A percentile compares a stretch with the other conserved stretches of the same genome.
phyloP scores from a whole-genome alignment of 2,797 vertebrate genomes.

The Malacoctenus gilli region DNA sequence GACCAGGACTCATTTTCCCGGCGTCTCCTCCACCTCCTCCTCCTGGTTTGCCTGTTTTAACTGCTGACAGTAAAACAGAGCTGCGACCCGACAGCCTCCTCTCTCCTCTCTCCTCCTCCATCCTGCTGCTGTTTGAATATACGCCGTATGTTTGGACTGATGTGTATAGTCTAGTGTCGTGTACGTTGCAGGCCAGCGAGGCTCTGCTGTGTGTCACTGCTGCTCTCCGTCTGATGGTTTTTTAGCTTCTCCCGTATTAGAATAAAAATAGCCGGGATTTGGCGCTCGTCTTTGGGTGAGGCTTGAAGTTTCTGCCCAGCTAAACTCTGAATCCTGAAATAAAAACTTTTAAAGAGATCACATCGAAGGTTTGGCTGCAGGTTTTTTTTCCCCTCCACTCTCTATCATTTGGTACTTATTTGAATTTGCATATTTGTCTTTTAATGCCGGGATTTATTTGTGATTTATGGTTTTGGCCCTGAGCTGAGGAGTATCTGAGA shows the following conservation, averaged over 20 bases:
- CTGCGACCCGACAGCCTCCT: slow-evolving; percentile 14
- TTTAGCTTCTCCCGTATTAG: not conserved
- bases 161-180: slow-evolving; percentile 66
- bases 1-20: too few species aligned
- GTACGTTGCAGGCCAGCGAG: slow-evolving; percentile 1
- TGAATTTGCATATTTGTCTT: slow-evolving; percentile 3
- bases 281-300: slow-evolving; percentile 8
- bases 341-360: slow-evolving; percentile 2
- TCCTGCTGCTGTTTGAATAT: slow-evolving; percentile 37
- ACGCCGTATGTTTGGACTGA: slow-evolving; percentile 51
- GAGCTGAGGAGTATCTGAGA: not conserved
- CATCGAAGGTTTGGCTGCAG: slow-evolving; percentile 5
- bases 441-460: slow-evolving; percentile 14
- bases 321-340: slow-evolving; percentile 13
- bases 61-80: slow-evolving; percentile 17
- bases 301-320: slow-evolving; percentile 3
- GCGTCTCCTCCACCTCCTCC: not conserved
- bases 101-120: slow-evolving; percentile 5
- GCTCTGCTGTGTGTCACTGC: slow-evolving; percentile 32
- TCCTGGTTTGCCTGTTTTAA: slow-evolving; percentile 20
- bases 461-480: slow-evolving; percentile 31
- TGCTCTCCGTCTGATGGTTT: slow-evolving; percentile 22
- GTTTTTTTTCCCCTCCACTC: slow-evolving; percentile 5
- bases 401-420: slow-evolving; percentile 14
- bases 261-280: slow-evolving; percentile 3